phyloP scores from a whole-genome alignment of 2,113 vertebrate genomes.

The Ardeotis arabs region DNA sequence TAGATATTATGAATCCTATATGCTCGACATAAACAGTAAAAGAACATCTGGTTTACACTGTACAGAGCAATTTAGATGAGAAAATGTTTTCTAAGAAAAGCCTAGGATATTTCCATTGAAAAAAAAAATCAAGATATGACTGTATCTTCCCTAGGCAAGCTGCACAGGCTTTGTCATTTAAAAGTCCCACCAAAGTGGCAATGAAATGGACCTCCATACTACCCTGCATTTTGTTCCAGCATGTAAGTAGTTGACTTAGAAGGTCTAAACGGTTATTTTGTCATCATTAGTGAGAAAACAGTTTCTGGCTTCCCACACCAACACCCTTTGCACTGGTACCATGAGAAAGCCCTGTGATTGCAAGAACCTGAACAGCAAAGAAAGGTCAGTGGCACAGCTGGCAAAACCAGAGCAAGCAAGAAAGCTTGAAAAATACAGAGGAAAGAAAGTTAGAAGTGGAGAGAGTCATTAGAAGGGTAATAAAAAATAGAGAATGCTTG shows the following conservation, averaged over 20 bases:
- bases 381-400: neutral
- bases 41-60: neutral
- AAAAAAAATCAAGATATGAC: neutral
- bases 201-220: neutral
- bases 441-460: neutral
- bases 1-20: constrained; percentile 33
- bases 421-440: neutral
- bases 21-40: constrained; percentile 11
- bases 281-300: neutral
- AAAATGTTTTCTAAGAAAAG: neutral
- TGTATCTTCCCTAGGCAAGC: neutral
- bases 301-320: neutral
- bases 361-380: neutral
- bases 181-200: neutral
- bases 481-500: neutral
- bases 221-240: neutral
- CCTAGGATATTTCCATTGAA: neutral
- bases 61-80: neutral
- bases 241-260: neutral
- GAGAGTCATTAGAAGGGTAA: neutral
- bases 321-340: neutral
- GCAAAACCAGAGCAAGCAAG: neutral
- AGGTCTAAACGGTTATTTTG: neutral
- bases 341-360: neutral
- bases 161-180: neutral